Percentiles rank a stretch among this genome's conserved stretches.
Evolutionary conservation across 2,113 vertebrate genomes (phyloP).

Genomic region (Alouatta palliata): DNA sequence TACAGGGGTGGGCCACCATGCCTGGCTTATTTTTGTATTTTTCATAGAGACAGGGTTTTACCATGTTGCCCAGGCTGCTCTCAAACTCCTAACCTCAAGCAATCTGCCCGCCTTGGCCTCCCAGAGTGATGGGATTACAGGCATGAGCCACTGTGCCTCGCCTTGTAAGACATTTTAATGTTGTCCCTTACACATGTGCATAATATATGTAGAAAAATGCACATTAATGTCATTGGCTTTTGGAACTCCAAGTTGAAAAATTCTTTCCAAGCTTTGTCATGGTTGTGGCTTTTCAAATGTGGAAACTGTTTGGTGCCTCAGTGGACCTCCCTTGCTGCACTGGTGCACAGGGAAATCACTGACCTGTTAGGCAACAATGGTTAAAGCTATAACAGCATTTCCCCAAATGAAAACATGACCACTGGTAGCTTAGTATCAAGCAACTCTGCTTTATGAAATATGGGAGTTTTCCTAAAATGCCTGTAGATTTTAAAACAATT

Average conservation of each 20-base stretch:
- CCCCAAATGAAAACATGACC: neutral
- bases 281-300: neutral
- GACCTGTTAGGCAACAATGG: neutral
- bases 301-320: neutral
- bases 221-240: neutral
- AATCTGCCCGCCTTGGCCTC: no score
- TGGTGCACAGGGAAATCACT: neutral
- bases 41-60: no score
- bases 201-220: neutral
- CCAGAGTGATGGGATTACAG: no score
- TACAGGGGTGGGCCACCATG: no score
- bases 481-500: neutral
- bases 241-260: neutral
- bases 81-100: no score
- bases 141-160: no score
- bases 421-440: neutral
- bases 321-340: neutral
- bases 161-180: neutral
- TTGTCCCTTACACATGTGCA: neutral
- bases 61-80: no score
- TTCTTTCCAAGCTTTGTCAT: neutral
- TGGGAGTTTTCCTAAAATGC: neutral
- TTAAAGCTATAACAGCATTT: neutral
- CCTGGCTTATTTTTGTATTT: no score
- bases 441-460: neutral